Base-by-base conservation (phyloP, 35 echinoderm and acorn worm genomes). In the Anneissia japonica region DNA sequence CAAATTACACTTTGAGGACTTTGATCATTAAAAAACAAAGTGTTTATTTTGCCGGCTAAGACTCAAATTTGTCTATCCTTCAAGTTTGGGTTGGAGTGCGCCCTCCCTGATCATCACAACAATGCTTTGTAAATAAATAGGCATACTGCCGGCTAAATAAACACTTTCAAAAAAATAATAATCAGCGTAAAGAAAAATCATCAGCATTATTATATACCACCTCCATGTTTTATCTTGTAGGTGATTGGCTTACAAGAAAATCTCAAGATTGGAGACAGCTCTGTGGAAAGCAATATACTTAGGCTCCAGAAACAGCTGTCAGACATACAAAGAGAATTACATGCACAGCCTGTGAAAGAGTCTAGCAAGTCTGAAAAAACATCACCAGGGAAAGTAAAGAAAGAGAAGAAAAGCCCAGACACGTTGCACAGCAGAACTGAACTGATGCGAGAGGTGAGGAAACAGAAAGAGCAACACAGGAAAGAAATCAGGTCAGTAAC, bases 391-490 rank as follows among this genome's bases (percentile, higher is more conserved):
- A 88, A 79, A 36, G 41, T 23, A 32, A 83, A 43, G 35, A 45
- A 73, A 30, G 84, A 34, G 45, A 78, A 73, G 0, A 77, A 75
- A 40, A 35, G 32, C 0, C 0, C 34, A 17, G 28, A 37, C 5
- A 30, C 32, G 28, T 17, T 39, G 37, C 35, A 38, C 9, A 81
- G 35, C 16, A 90, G 84, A 36, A 39, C 40, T 13, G 88, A 90
- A 31, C 31, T 90, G 82, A 83, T 90, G 73, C 39, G 75, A 46
- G 81, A 90, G 23, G 88, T 90, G n/a, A 33, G 75, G 32, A 84
- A 84, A 55, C 88, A 90, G 81, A 90, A 90, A 40, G 88, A 90
- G 36, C 46, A 90, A 77, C 88, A 90, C 82, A 90, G 75, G 74
- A 90, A 90, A 39, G 64, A 90, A 74, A 90, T 90, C 75, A 84